phyloP scores from a whole-genome alignment of 37 sponge, comb jelly and placozoan species.

The Halisarca cf. caerulea region DNA sequence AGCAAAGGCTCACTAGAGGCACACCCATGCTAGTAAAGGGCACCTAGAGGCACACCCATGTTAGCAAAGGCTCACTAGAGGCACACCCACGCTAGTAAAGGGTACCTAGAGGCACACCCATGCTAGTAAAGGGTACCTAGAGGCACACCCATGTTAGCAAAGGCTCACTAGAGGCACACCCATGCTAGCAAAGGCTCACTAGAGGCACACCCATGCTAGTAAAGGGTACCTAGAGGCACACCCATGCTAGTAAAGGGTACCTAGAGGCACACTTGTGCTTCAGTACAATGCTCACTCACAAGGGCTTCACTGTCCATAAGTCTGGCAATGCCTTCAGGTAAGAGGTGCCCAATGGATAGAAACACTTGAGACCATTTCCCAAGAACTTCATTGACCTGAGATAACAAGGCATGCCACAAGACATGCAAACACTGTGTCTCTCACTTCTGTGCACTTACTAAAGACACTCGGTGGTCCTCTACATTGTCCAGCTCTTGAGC shows the following conservation, averaged over 20 bases:
- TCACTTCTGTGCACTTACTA: background rate
- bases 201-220: too few relatives aligned
- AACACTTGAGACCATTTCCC: conserved; percentile 23
- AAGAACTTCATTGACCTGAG: conserved; percentile 40
- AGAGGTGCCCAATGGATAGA: conserved; percentile 34
- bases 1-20: too few relatives aligned
- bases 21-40: too few relatives aligned
- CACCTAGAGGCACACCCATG: too few relatives aligned
- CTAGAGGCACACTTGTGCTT: background rate
- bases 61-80: too few relatives aligned
- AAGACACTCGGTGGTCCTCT: background rate
- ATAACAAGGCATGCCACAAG: background rate
- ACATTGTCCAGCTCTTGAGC: background rate
- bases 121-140: too few relatives aligned
- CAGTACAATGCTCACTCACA: background rate
- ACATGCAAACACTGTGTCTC: background rate
- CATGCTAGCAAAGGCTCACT: too few relatives aligned
- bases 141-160: too few relatives aligned
- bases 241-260: background rate
- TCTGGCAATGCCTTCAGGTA: conserved; percentile 43
- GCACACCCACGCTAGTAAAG: too few relatives aligned
- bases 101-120: too few relatives aligned
- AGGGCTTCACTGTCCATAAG: conserved; percentile 59
- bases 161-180: too few relatives aligned
- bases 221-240: too few relatives aligned